Conservation (phyloP, 2,888 invertebrate genomes). For the Lasioglossum lativentre region DNA sequence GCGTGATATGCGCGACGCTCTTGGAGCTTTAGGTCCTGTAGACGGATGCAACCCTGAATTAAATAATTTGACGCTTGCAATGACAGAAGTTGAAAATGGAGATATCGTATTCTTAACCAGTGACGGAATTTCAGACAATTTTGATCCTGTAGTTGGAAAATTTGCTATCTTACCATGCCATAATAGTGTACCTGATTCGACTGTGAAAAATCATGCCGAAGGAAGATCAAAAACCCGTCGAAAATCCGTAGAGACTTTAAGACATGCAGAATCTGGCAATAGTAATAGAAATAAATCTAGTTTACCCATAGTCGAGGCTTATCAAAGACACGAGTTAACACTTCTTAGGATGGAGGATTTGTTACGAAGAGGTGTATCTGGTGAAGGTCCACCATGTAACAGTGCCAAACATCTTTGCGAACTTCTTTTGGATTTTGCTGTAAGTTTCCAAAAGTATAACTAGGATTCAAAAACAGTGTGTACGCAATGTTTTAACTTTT, state of each 20-base stretch:
- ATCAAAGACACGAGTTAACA: conserved; percentile 91
- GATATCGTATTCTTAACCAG: conserved; percentile 95
- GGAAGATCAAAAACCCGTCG: conserved; percentile 72
- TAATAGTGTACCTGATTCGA: conserved; percentile 62
- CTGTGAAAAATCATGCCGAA: conserved; percentile 66
- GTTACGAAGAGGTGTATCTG: conserved; percentile 88
- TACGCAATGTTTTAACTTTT: not conserved
- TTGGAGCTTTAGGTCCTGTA: conserved; percentile 95
- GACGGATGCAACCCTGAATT: conserved; percentile 94
- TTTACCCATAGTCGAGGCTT: conserved; percentile 90
- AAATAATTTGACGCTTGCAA: conserved; percentile 93
- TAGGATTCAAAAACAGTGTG: not conserved
- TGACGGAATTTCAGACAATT: conserved; percentile 96
- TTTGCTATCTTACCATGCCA: conserved; percentile 87
- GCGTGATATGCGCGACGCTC: conserved; percentile 95
- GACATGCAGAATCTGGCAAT: conserved; percentile 69
- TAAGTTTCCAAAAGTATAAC: conserved; percentile 81
- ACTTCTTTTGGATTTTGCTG: conserved; percentile 91
- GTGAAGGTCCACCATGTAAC: conserved; percentile 87
- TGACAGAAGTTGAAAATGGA: conserved; percentile 91
- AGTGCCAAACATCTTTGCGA: conserved; percentile 89
- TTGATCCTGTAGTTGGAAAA: conserved; percentile 96
- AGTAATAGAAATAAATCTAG: conserved; percentile 82
- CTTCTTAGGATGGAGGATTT: conserved; percentile 91
- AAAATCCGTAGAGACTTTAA: conserved; percentile 75